These are phyloP conservation scores for Cactoblastis cactorum DNA, from an alignment of 2,888 invertebrate species.

Conservation along the genomic window DNA sequence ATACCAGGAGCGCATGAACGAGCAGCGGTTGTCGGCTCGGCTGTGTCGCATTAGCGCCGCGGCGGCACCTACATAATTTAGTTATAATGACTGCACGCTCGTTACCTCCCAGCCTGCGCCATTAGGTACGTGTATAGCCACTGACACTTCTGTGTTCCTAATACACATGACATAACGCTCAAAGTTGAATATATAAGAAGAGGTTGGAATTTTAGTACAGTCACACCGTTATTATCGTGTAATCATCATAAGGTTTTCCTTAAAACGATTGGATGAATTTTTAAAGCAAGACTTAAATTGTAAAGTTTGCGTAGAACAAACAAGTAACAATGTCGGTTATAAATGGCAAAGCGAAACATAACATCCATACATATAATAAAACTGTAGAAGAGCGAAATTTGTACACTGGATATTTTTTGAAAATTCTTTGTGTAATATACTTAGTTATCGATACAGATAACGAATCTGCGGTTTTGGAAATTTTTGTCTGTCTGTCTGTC, in stretches of 20 bases:
- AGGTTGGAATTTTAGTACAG: neutral
- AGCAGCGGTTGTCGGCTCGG: constrained; percentile 26
- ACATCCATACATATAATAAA: too few relatives aligned
- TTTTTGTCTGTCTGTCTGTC: too few relatives aligned
- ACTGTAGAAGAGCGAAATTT: too few relatives aligned
- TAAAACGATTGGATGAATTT: neutral
- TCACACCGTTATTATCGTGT: neutral
- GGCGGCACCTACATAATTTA: constrained; percentile 56
- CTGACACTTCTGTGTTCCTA: constrained; percentile 13
- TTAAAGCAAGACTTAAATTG: neutral
- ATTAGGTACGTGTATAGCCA: constrained; percentile 38
- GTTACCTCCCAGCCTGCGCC: constrained; percentile 39
- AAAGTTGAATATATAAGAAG: constrained; percentile 10
- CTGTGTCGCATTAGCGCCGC: constrained; percentile 47
- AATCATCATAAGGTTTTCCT: neutral
- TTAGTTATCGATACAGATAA: too few relatives aligned
- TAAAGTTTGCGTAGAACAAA: too few relatives aligned
- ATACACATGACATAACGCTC: constrained; percentile 9
- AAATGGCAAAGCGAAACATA: too few relatives aligned
- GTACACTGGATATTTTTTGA: too few relatives aligned
- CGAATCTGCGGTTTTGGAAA: too few relatives aligned
- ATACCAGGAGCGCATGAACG: constrained; percentile 42
- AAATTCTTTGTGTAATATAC: too few relatives aligned
- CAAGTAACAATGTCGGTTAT: too few relatives aligned
- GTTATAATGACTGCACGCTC: constrained; percentile 56